phyloP scores from a whole-genome alignment of 1,140 invertebrate genomes.

The Andrena cerasifolii region DNA sequence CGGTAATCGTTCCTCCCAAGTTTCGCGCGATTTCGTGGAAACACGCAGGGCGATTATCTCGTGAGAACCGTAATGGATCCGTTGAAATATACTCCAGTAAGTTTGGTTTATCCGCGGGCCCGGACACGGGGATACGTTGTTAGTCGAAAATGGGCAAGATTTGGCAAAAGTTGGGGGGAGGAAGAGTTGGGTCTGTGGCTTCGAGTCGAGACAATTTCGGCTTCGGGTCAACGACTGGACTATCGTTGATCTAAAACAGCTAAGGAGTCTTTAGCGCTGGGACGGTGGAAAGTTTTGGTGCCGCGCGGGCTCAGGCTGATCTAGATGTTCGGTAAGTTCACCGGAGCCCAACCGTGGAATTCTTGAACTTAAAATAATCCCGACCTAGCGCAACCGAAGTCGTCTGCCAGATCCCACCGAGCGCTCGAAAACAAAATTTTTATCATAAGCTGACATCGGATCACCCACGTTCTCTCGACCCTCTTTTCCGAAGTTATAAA shows the following conservation, averaged over 20 bases:
- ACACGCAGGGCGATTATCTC: not conserved
- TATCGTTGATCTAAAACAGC: not conserved
- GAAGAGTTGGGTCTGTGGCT: too few species aligned
- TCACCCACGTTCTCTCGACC: not conserved
- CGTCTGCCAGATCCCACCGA: not conserved
- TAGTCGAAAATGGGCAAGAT: too few species aligned
- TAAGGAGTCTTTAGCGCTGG: not conserved
- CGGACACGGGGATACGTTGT: too few species aligned
- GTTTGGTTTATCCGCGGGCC: too few species aligned
- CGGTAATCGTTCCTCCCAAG: constrained; percentile 19
- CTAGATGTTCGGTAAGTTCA: not conserved
- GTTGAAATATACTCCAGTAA: not conserved
- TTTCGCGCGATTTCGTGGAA: constrained; percentile 11
- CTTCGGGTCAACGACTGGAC: not conserved
- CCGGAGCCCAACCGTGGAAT: not conserved
- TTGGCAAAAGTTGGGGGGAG: too few species aligned
- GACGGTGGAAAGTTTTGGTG: not conserved
- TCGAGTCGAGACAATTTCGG: not conserved
- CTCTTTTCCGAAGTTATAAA: not conserved
- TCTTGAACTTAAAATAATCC: not conserved
- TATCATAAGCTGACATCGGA: too few species aligned
- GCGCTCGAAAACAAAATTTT: too few species aligned
- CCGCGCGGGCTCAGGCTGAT: not conserved
- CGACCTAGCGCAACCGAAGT: not conserved
- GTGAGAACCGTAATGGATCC: not conserved